These are phyloP conservation scores for Leucoptera coffeella DNA, from an alignment of 2,888 invertebrate genomes.

Conservation along the genomic window DNA sequence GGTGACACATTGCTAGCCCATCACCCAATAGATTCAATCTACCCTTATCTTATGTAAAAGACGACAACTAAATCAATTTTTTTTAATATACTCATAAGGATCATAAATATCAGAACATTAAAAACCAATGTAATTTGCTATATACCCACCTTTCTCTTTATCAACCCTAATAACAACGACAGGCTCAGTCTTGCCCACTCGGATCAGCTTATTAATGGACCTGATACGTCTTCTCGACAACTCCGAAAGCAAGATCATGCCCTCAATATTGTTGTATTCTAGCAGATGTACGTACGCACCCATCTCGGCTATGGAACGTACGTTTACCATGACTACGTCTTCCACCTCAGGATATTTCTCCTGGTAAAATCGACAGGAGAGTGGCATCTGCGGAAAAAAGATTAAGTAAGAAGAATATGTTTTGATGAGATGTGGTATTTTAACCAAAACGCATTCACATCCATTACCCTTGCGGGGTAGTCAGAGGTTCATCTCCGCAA, in stretches of 20 bases:
- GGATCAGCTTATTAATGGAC: constrained; percentile 97
- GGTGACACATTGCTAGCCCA: too few species aligned
- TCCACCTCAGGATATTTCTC: constrained; percentile 97
- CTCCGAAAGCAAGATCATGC: constrained; percentile 98
- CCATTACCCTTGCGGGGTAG: too few species aligned
- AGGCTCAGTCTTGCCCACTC: constrained; percentile 97
- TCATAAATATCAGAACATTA: neutral
- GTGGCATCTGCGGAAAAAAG: constrained; percentile 61
- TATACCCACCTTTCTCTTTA: constrained; percentile 85
- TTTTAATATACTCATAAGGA: too few species aligned
- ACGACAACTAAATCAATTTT: too few species aligned
- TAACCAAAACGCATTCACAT: too few species aligned
- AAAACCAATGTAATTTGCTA: neutral
- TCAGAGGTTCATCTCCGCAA: too few species aligned
- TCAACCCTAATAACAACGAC: constrained; percentile 99
- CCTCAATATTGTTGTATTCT: constrained; percentile 98
- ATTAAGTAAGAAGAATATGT: constrained; percentile 7
- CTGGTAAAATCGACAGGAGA: constrained; percentile 94
- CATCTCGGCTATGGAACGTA: constrained; percentile 98
- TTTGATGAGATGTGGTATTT: too few species aligned
- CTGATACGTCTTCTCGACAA: constrained; percentile 96
- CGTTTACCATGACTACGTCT: constrained; percentile 99
- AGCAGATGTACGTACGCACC: constrained; percentile 97
- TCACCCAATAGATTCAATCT: too few species aligned
- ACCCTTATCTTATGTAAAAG: too few species aligned